Evolutionary conservation across 2,113 vertebrate genomes (phyloP).

Genomic region (Promerops cafer): DNA sequence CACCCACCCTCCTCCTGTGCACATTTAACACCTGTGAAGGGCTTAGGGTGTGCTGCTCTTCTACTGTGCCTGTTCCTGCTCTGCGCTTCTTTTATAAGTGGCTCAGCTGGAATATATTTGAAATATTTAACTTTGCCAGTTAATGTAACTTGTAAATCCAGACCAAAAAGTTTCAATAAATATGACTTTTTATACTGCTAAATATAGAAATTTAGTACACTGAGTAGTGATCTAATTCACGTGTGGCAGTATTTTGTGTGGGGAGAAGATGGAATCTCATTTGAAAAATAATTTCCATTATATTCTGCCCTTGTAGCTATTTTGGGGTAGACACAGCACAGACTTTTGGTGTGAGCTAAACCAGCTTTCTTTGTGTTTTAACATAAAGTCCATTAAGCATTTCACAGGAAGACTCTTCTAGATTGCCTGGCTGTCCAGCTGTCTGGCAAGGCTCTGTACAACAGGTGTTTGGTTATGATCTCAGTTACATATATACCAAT

Average conservation of each 20-base stretch:
- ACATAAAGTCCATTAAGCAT: background rate
- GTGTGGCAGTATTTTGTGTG: background rate
- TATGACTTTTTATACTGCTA: background rate
- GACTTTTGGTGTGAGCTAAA: background rate
- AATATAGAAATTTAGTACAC: background rate
- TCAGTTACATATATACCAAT: background rate
- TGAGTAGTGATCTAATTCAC: background rate
- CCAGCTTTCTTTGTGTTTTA: background rate
- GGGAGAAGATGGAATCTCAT: background rate
- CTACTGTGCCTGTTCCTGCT: background rate
- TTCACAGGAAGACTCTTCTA: background rate
- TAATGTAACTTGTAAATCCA: background rate
- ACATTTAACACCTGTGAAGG: background rate
- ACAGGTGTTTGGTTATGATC: constrained; percentile 16
- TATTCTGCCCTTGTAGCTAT: background rate
- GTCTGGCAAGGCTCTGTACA: background rate
- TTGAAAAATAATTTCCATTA: background rate
- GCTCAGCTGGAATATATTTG: background rate
- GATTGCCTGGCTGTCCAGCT: background rate
- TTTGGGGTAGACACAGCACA: background rate
- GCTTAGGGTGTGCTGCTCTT: background rate
- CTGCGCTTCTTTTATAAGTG: background rate
- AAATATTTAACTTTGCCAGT: background rate
- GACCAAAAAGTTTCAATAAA: background rate
- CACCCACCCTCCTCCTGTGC: background rate